Conservation (phyloP, 2,797 vertebrate species). For the Novumbra hubbsi region DNA sequence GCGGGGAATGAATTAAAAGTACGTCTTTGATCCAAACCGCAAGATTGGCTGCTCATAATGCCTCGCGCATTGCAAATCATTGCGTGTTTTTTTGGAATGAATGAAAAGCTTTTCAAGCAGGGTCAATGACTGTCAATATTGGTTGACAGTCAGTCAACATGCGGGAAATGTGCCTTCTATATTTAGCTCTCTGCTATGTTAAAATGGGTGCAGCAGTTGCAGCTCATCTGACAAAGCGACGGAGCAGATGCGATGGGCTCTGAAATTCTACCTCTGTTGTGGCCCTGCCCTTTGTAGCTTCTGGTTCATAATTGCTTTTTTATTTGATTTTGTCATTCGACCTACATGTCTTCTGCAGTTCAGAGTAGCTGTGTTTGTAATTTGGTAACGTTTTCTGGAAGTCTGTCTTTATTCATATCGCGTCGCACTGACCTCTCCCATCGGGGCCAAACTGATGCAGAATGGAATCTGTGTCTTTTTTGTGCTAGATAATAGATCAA, state of each 20-base stretch:
- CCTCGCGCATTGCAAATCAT: not conserved
- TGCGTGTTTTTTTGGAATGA: conserved; percentile 31
- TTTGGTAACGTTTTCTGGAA: not conserved
- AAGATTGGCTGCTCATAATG: not conserved
- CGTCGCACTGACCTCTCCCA: not conserved
- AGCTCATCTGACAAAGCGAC: conserved; percentile 16
- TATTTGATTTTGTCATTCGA: not conserved
- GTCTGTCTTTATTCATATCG: not conserved
- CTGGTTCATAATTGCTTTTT: not conserved
- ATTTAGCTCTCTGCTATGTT: conserved; percentile 24
- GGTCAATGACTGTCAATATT: not conserved
- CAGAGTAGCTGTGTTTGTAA: not conserved
- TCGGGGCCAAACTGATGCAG: not conserved
- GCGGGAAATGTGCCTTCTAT: conserved; percentile 24
- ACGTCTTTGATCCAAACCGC: not conserved
- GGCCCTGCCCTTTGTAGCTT: not conserved
- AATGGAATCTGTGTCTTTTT: not conserved
- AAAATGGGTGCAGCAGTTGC: conserved; percentile 24
- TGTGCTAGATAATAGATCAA: not conserved
- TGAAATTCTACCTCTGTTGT: not conserved
- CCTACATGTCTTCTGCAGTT: not conserved
- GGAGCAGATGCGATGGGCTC: not conserved
- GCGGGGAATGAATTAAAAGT: not conserved
- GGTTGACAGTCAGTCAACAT: not conserved
- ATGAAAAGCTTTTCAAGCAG: conserved; percentile 29